Conservation (phyloP, 2,113 vertebrate genomes). For the Pongo pygmaeus region DNA sequence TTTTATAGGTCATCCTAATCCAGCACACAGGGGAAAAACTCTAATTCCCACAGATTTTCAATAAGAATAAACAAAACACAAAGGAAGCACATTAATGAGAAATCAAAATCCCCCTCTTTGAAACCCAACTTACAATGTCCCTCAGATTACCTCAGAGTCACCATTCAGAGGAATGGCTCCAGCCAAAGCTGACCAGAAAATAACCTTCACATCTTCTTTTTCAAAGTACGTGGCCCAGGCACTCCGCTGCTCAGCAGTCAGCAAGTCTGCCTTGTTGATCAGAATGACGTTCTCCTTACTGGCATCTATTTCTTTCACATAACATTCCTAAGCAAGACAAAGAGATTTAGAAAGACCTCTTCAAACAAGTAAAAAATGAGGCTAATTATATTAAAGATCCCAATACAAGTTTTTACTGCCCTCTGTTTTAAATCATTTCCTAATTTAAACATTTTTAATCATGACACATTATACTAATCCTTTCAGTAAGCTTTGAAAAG, state of each 20-base stretch:
- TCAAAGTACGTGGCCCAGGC: constrained; percentile 93
- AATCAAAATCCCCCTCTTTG: not conserved
- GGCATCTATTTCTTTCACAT: constrained; percentile 90
- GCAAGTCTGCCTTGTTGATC: constrained; percentile 95
- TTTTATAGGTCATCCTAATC: not conserved
- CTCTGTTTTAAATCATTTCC: not conserved
- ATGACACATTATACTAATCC: not conserved
- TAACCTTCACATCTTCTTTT: constrained; percentile 89
- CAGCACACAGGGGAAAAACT: not conserved
- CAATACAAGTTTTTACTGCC: not conserved
- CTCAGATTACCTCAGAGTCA: constrained; percentile 86
- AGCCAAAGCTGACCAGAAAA: constrained; percentile 98
- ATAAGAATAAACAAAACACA: not conserved
- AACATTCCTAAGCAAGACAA: constrained; percentile 88
- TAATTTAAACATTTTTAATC: not conserved
- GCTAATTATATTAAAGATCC: not conserved
- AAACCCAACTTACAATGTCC: not conserved
- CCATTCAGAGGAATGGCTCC: constrained; percentile 85
- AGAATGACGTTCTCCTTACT: constrained; percentile 95
- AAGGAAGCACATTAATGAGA: not conserved
- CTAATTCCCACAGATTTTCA: not conserved
- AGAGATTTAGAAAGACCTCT: not conserved
- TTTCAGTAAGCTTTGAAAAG: constrained; percentile 16
- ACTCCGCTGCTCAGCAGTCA: constrained; percentile 90
- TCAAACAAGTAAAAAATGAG: not conserved